Evolutionary conservation across 92 coral and sea anemone genomes (phyloP), one percentile per base, ranked within the genome.

Genomic region (Hydrozoanthus gracilis): DNA sequence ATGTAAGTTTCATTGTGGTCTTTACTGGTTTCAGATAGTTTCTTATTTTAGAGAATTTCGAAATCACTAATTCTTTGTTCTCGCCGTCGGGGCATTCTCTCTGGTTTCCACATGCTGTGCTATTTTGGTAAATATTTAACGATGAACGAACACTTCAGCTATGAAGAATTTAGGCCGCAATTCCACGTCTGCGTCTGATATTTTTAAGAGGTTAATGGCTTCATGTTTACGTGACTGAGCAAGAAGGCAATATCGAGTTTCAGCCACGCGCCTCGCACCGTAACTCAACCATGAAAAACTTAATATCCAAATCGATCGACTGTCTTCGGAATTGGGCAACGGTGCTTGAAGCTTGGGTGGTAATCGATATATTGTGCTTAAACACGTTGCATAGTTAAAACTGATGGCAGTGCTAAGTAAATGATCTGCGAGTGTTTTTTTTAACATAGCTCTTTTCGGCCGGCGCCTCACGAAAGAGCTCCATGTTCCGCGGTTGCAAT

Each of bases 401-500:
- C n/a, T n/a, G 44, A 17, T 14, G 27, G 73, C 44, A 14, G 7
- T 44, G 12, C 4, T 16, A 48, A 49, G 44, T 46, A 65, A 80
- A 17, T 47, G 47, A 62, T 61, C 71, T 66, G 10, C 44, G 44
- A 64, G 20, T 65, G 85, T 65, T 80, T 80, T 44, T 80, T 79
- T 79, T 44, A 60, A 44, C 61, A 16, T 45, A 44, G 60, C 18
- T 50, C 45, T 15, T 27, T 27, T 27, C 39, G 39, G 35, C 48
- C 51, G 85, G 85, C 85, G 85, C 85, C 85, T 48, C 71, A 78
- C 71, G 83, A 70, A 78, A 78, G 20, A 20, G 14, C 44, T 74
- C 39, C 0, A 17, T 73, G 17, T 47, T 8, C 48, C 51, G 56
- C 45, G 16, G 52, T 73, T 74, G 46, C 20, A 74, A 51, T 6